phyloP scores from a whole-genome alignment of 2,888 invertebrate genomes.

The Allolobophora icterica region DNA sequence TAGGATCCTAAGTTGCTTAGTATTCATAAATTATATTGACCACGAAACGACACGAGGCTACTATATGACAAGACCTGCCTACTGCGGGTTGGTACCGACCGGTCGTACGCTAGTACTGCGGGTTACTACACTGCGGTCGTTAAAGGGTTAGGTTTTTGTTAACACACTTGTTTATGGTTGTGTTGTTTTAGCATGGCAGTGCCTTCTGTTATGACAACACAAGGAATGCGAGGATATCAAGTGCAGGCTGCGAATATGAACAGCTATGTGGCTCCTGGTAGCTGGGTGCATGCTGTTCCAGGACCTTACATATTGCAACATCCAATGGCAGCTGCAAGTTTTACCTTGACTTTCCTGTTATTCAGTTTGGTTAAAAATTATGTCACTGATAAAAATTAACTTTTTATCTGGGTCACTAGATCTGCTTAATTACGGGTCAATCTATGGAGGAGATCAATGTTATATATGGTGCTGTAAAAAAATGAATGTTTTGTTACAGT shows the following conservation, averaged over 20 bases:
- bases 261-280: slow-evolving; percentile 17
- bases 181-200: background rate
- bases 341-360: background rate
- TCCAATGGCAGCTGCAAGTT: slow-evolving; percentile 7
- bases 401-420: background rate
- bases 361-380: background rate
- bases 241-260: background rate
- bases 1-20: no score
- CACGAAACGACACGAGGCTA: no score
- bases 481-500: background rate
- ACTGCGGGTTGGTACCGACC: no score
- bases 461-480: background rate
- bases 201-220: slow-evolving; percentile 5
- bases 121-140: no score
- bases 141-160: slow-evolving; percentile 11
- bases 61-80: no score
- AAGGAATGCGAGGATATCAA: slow-evolving; percentile 9
- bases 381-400: background rate
- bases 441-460: background rate
- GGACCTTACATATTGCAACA: slow-evolving; percentile 12
- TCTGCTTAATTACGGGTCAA: background rate
- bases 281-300: slow-evolving; percentile 22
- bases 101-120: no score
- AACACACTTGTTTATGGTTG: background rate
- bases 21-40: no score